Percentiles rank a stretch among this genome's conserved stretches.
Evolutionary conservation across 1,140 invertebrate genomes (phyloP).

Genomic region (Ditylenchus dipsaci): DNA sequence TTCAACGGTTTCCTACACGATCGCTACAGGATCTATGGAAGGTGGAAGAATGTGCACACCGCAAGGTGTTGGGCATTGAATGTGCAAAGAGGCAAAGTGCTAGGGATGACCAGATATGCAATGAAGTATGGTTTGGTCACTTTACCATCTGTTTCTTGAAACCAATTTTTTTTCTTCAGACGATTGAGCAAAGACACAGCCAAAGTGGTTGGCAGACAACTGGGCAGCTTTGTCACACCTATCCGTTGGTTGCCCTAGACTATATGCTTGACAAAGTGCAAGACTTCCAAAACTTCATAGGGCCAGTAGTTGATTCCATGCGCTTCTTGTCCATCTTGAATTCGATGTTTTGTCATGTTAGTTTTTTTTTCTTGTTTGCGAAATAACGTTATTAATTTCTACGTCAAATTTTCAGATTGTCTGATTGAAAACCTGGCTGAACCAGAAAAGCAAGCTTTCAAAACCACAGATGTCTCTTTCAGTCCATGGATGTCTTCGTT

Average conservation of each 20-base stretch:
- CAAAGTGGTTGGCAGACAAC: constrained; percentile 85
- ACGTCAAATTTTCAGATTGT: constrained; percentile 66
- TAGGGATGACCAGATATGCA: constrained; percentile 87
- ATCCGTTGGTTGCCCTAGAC: constrained; percentile 89
- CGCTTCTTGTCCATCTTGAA: constrained; percentile 90
- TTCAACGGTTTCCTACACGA: constrained; percentile 87
- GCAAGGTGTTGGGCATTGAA: constrained; percentile 74
- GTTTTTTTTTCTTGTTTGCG: constrained; percentile 43
- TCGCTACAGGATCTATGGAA: constrained; percentile 81
- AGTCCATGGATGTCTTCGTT: constrained; percentile 89
- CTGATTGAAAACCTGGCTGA: constrained; percentile 81
- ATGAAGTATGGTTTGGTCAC: constrained; percentile 77
- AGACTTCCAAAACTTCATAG: constrained; percentile 90
- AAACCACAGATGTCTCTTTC: constrained; percentile 85
- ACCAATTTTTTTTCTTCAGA: constrained; percentile 48
- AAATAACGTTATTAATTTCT: not conserved
- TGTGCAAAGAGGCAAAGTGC: constrained; percentile 73
- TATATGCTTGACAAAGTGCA: constrained; percentile 89
- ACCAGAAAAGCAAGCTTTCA: constrained; percentile 70
- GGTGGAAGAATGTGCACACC: constrained; percentile 87
- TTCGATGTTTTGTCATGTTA: constrained; percentile 87
- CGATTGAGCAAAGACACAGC: constrained; percentile 96
- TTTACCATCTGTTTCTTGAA: not conserved
- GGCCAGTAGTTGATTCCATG: constrained; percentile 91
- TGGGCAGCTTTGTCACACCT: constrained; percentile 91